Evolutionary conservation across 2,113 vertebrate species (phyloP).

Genomic region (Ivindomyrus marchei): DNA sequence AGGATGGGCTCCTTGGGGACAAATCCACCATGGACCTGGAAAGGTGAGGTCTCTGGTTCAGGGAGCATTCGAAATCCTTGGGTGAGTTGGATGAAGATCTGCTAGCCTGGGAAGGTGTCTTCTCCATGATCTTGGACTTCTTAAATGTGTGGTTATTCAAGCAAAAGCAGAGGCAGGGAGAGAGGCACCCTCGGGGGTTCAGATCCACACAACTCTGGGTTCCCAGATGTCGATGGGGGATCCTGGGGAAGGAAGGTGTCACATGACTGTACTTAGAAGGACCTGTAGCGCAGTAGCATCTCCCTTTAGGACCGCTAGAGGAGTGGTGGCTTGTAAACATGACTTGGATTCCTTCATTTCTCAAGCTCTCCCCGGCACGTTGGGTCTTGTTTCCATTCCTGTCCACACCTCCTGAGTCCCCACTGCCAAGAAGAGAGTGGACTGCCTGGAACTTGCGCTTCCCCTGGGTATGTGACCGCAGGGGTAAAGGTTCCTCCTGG

Average conservation of each 20-base stretch:
- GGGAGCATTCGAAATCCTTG: slow-evolving; percentile 38
- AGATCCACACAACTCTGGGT: slow-evolving; percentile 54
- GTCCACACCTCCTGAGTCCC: slow-evolving; percentile 35
- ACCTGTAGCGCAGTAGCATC: slow-evolving; percentile 28
- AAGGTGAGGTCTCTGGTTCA: slow-evolving; percentile 42
- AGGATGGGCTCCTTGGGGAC: slow-evolving; percentile 43
- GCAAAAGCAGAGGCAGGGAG: slow-evolving; percentile 50
- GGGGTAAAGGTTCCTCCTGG: slow-evolving; percentile 44
- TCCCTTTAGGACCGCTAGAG: not conserved
- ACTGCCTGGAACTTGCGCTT: slow-evolving; percentile 51
- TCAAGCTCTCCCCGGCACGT: slow-evolving; percentile 29
- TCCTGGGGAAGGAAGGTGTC: slow-evolving; percentile 28
- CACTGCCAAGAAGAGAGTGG: slow-evolving; percentile 43
- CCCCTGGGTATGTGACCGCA: slow-evolving; percentile 31
- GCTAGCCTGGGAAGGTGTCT: slow-evolving; percentile 55
- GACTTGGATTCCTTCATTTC: slow-evolving; percentile 40
- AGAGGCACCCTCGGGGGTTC: slow-evolving; percentile 38
- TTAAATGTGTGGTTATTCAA: slow-evolving; percentile 53
- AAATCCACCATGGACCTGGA: slow-evolving; percentile 60
- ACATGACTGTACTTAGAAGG: slow-evolving; percentile 23
- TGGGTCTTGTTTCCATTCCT: slow-evolving; percentile 24
- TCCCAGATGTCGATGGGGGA: slow-evolving; percentile 34
- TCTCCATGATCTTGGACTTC: slow-evolving; percentile 42
- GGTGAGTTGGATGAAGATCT: slow-evolving; percentile 60
- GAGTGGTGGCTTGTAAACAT: slow-evolving; percentile 33